Evolutionary conservation across 1,140 invertebrate species (phyloP).

Genomic region (Drosophila bocqueti): DNA sequence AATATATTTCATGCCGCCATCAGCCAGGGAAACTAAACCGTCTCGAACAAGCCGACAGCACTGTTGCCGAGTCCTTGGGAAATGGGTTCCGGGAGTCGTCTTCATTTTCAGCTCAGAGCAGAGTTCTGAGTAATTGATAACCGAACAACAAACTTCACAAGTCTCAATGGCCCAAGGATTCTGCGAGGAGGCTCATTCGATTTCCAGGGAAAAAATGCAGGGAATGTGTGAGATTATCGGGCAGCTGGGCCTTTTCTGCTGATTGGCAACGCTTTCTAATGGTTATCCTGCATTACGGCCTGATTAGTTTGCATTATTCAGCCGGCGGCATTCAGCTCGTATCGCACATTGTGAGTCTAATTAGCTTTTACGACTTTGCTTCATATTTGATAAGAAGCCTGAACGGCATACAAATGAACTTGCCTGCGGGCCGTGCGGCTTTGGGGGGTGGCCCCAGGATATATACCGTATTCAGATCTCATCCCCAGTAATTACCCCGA

Average conservation of each 20-base stretch:
- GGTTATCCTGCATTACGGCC: conserved; percentile 51
- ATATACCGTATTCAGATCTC: conserved; percentile 13
- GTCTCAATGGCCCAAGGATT: conserved; percentile 13
- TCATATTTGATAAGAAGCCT: conserved; percentile 83
- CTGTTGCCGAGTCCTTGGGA: not conserved
- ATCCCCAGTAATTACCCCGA: conserved; percentile 66
- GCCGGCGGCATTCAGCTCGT: conserved; percentile 22
- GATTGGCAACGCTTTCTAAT: conserved; percentile 49
- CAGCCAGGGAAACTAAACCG: too few relatives aligned
- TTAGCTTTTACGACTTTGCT: conserved; percentile 83
- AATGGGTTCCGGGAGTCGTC: conserved; percentile 10
- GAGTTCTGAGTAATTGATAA: conserved; percentile 43
- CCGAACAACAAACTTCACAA: conserved; percentile 26
- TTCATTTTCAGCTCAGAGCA: conserved; percentile 17
- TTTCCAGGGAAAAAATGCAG: conserved; percentile 5
- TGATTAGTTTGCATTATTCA: conserved; percentile 80
- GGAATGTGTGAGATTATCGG: conserved; percentile 26
- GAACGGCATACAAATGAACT: conserved; percentile 77
- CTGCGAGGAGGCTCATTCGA: not conserved
- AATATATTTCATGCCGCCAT: not conserved
- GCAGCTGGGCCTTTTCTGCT: conserved; percentile 28
- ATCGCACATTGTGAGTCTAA: conserved; percentile 75
- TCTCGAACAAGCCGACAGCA: not conserved
- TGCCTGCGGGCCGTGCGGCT: conserved; percentile 22
- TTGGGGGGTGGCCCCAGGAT: conserved; percentile 9